A percentile compares a stretch with the other conserved stretches of the same genome.
phyloP scores from a whole-genome alignment of 2,797 vertebrate species.

The Squalus acanthias region DNA sequence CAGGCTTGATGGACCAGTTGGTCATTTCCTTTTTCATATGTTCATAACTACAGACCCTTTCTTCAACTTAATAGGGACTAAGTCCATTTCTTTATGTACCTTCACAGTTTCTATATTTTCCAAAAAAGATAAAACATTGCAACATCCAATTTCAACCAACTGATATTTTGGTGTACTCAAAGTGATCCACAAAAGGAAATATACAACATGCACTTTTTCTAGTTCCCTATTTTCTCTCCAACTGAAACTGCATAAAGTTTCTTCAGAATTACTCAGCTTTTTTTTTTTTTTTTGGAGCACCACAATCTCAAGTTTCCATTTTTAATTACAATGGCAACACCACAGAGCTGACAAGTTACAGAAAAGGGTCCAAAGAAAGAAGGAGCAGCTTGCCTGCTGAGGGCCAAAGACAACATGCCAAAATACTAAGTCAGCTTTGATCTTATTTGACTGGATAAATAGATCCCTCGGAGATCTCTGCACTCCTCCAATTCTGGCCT shows the following conservation, averaged over 20 bases:
- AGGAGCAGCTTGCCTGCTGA: background rate
- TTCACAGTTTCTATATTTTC: background rate
- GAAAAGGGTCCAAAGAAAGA: background rate
- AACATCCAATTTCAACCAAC: background rate
- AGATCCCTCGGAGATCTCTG: background rate
- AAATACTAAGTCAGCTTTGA: background rate
- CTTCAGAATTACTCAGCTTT: background rate
- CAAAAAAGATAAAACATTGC: background rate
- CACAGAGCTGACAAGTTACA: background rate
- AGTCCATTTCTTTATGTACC: too few species aligned
- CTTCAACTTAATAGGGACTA: background rate
- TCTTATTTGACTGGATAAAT: background rate
- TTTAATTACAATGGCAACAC: background rate
- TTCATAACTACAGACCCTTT: background rate
- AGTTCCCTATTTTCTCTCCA: background rate
- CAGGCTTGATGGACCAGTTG: background rate
- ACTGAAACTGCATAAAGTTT: background rate
- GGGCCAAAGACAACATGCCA: background rate
- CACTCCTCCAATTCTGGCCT: background rate
- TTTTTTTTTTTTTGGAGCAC: background rate
- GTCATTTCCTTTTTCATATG: background rate
- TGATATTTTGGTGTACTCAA: background rate
- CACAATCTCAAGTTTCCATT: background rate
- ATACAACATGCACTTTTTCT: background rate
- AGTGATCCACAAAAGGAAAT: background rate